These are phyloP conservation scores for Pandemis cinnamomeana DNA, from an alignment of 2,888 invertebrate genomes.

Conservation along the genomic window DNA sequence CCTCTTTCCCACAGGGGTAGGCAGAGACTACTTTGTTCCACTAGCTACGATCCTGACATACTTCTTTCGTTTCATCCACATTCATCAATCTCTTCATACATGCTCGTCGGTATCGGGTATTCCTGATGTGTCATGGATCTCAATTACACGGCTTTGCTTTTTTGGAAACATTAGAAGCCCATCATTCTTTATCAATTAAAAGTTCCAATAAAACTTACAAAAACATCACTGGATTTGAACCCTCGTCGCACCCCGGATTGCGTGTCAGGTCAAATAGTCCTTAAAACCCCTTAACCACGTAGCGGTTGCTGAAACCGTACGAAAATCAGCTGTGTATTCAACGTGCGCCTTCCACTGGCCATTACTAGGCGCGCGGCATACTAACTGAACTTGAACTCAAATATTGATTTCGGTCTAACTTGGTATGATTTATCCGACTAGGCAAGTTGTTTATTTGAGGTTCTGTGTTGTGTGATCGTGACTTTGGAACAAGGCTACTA, in stretches of 20 bases:
- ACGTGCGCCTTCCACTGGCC: constrained; percentile 42
- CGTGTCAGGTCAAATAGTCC: neutral
- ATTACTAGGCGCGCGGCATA: constrained; percentile 56
- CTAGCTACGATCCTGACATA: too few relatives aligned
- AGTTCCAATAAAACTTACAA: constrained; percentile 6
- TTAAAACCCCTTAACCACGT: constrained; percentile 10
- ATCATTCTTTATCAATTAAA: neutral
- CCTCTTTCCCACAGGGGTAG: too few relatives aligned
- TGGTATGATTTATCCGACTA: constrained; percentile 14
- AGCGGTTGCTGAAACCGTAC: constrained; percentile 30
- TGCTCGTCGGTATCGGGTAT: too few relatives aligned
- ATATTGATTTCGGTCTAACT: constrained; percentile 44
- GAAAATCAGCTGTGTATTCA: constrained; percentile 49
- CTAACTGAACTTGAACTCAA: constrained; percentile 59
- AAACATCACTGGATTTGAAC: neutral
- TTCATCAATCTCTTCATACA: too few relatives aligned
- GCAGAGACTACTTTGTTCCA: too few relatives aligned
- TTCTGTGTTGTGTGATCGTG: constrained; percentile 1
- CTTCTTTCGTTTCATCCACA: too few relatives aligned
- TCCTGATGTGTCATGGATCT: too few relatives aligned
- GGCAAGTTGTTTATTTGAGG: constrained; percentile 3
- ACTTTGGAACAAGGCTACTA: neutral
- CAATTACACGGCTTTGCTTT: too few relatives aligned
- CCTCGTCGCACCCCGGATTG: too few relatives aligned
- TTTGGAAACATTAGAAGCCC: too few relatives aligned